phyloP scores from a whole-genome alignment of 2,113 vertebrate species.

The Ammodramus savannarum region DNA sequence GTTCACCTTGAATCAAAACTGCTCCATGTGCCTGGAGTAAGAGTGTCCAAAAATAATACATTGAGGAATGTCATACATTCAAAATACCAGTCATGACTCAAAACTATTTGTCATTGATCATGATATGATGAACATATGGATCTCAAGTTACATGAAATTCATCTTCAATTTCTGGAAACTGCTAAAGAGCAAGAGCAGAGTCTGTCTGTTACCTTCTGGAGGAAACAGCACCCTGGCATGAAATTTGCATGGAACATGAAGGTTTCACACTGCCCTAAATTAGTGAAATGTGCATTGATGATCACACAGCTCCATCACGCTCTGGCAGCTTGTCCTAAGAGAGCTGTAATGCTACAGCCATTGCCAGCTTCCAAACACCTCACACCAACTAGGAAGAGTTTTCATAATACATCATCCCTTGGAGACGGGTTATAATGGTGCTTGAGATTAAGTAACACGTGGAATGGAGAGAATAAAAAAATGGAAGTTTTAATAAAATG shows the following conservation, averaged over 20 bases:
- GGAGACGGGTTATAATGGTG: neutral
- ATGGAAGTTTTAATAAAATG: conserved; percentile 41
- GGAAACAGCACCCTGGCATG: neutral
- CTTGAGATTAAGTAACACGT: conserved; percentile 14
- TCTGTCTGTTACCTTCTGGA: neutral
- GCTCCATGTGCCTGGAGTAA: neutral
- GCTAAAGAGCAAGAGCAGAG: neutral
- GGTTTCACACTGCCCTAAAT: neutral
- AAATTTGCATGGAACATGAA: neutral
- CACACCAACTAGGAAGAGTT: neutral
- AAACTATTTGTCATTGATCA: neutral
- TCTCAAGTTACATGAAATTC: neutral
- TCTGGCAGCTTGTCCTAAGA: neutral
- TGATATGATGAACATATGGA: neutral
- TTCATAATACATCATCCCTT: neutral
- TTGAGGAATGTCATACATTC: neutral
- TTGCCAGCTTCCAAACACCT: neutral
- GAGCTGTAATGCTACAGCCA: neutral
- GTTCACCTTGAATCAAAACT: conserved; percentile 15
- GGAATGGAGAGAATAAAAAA: conserved; percentile 14
- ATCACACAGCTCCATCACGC: neutral
- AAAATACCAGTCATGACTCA: neutral
- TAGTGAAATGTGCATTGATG: neutral
- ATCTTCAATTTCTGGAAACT: neutral
- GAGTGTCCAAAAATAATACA: neutral